Evolutionary conservation across 2,797 vertebrate species (phyloP).

Genomic region (Lagocephalus sceleratus): DNA sequence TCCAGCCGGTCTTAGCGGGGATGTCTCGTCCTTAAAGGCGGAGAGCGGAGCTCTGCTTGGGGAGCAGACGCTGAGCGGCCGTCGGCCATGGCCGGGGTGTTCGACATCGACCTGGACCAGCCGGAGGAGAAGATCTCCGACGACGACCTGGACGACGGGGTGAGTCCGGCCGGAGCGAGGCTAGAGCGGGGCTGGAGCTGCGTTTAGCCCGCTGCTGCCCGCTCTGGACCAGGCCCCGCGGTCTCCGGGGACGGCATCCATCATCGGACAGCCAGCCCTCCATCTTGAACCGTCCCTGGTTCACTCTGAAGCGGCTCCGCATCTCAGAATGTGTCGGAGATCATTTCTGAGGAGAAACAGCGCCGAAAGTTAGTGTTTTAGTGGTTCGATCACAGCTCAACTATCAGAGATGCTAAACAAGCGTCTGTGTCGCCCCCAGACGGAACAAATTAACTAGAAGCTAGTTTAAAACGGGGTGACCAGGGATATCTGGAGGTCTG

Average conservation of each 20-base stretch:
- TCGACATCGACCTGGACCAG: slow-evolving; percentile 97
- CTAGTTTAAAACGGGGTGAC: too few relatives aligned
- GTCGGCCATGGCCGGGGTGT: slow-evolving; percentile 91
- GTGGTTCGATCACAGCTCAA: too few relatives aligned
- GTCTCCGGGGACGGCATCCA: neutral
- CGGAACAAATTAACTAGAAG: too few relatives aligned
- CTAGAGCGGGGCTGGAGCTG: slow-evolving; percentile 21
- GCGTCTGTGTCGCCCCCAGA: too few relatives aligned
- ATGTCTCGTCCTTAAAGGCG: slow-evolving; percentile 62
- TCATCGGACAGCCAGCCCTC: slow-evolving; percentile 60
- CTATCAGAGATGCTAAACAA: too few relatives aligned
- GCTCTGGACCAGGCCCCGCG: too few relatives aligned
- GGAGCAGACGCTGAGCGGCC: slow-evolving; percentile 23
- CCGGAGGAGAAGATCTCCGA: slow-evolving; percentile 92
- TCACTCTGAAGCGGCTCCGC: too few relatives aligned
- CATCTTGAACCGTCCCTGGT: too few relatives aligned
- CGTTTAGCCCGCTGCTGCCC: slow-evolving; percentile 32
- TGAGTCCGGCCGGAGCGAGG: slow-evolving; percentile 85
- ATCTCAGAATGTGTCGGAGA: too few relatives aligned
- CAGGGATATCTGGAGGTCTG: too few relatives aligned
- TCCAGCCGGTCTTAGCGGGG: slow-evolving; percentile 30
- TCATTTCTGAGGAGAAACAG: too few relatives aligned
- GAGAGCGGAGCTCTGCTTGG: slow-evolving; percentile 46
- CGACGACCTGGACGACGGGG: slow-evolving; percentile 90
- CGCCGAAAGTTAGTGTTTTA: too few relatives aligned